Evolutionary conservation across 2,113 vertebrate species (phyloP), one percentile per base, ranked within the genome.

Genomic region (Poeciliopsis retropinna): DNA sequence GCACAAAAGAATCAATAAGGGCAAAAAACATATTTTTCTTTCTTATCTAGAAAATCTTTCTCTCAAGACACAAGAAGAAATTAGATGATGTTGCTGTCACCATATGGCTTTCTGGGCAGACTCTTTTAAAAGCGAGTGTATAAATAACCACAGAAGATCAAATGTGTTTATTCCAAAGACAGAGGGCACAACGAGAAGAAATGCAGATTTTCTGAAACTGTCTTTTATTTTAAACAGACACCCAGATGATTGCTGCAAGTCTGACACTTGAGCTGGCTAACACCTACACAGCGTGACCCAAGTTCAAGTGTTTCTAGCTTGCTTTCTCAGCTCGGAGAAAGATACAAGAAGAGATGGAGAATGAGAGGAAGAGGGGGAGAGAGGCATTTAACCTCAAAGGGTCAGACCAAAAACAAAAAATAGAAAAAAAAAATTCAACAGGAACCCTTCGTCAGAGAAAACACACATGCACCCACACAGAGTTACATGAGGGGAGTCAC

Each of bases 331-430:
- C 87, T 84, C 29, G 28, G 68, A 82, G 80, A 85, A 70, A 82
- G 80, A 82, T 61, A 60, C 54, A 66, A 68, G 64, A 64, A 72
- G 62, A 28, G 68, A 64, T 5, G 29, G 71, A 47, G 47, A 73
- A 39, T 32, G 47, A 28, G 70, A 71, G 78, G 44, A 60, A 31
- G 51, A 71, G 68, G 41, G 68, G 51, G 60, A 62, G 81, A 87
- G 83, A 77, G 75, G 94, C 94, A 94, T 96, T 97, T 97, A 97
- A 97, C 96, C 96, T 96, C 94, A 84, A 77, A 89, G 95, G 95
- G 96, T 96, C 95, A 94, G 92, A 93, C 94, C 94, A 66, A 47
- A 72, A 80, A 41, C 39, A 41, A 41, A 41, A 41, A 41, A 10
- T 15, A 41, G 12, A 15, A 41, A 41, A 41, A 37, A 15, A 41